Percentiles rank a stretch among this genome's conserved stretches.
phyloP scores from a whole-genome alignment of 2,797 vertebrate genomes.

The Spinus olivaceus region DNA sequence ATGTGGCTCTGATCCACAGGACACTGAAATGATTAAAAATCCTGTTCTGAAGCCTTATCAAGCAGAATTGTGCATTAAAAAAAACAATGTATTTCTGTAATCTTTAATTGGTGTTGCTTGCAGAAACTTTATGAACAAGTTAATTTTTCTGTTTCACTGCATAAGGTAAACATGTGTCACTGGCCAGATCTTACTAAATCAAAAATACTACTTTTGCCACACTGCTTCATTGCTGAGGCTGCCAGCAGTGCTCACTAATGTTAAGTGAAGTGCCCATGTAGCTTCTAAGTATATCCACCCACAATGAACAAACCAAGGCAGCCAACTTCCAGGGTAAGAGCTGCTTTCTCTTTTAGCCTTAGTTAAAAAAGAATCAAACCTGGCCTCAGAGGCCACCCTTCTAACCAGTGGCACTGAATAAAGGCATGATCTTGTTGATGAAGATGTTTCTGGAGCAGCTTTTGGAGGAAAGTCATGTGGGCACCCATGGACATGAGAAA shows the following conservation, averaged over 20 bases:
- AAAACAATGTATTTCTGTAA: neutral
- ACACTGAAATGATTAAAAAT: neutral
- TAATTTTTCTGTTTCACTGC: neutral
- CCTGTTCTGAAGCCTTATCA: neutral
- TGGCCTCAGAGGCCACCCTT: neutral
- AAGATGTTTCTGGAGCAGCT: constrained; percentile 9
- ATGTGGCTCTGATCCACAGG: neutral
- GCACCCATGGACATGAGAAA: neutral
- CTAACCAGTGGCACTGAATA: neutral
- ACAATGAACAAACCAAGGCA: neutral
- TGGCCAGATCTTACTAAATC: neutral
- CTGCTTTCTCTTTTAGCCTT: neutral
- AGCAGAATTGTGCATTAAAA: neutral
- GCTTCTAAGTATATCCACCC: neutral
- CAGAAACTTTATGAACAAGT: neutral
- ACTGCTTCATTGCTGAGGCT: neutral
- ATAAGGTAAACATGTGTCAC: neutral
- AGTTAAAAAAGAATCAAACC: neutral
- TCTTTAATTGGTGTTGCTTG: neutral
- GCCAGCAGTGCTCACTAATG: neutral
- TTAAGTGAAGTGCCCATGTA: neutral
- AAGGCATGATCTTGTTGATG: neutral
- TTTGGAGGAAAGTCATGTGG: neutral
- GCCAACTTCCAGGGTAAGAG: neutral
- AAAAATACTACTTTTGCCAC: neutral